Evolutionary conservation across 2,113 vertebrate species (phyloP).

Genomic region (Oxyruncus cristatus): DNA sequence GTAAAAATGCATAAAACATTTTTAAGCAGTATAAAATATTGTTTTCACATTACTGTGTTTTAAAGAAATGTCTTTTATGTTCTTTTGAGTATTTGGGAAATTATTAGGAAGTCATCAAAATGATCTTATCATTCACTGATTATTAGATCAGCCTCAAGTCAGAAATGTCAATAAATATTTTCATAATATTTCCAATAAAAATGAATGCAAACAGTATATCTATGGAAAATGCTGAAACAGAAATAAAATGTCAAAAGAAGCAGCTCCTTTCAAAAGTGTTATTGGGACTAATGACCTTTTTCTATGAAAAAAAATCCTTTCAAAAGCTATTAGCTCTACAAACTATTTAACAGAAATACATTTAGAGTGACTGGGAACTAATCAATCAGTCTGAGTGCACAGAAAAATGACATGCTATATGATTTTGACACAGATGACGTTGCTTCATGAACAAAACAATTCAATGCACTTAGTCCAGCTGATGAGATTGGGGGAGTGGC

Average conservation of each 20-base stretch:
- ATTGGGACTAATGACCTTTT: neutral
- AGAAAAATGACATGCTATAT: neutral
- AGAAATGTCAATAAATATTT: neutral
- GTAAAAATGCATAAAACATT: neutral
- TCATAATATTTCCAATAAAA: neutral
- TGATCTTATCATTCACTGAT: neutral
- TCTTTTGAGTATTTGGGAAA: neutral
- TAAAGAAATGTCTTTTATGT: neutral
- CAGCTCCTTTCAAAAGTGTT: neutral
- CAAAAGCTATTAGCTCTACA: neutral
- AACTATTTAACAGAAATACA: conserved; percentile 30
- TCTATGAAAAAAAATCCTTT: neutral
- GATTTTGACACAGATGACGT: conserved; percentile 14
- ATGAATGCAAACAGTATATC: neutral
- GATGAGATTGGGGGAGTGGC: neutral
- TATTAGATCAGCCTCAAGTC: neutral
- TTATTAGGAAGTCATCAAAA: neutral
- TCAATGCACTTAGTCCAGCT: neutral
- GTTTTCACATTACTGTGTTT: neutral
- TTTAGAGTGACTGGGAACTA: neutral
- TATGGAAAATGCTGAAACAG: neutral
- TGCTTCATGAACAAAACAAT: neutral
- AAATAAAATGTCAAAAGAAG: neutral
- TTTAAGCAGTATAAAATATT: neutral
- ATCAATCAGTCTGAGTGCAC: conserved; percentile 36